phyloP scores from a whole-genome alignment of 2,888 invertebrate genomes.

The Heteropelma amictum region DNA sequence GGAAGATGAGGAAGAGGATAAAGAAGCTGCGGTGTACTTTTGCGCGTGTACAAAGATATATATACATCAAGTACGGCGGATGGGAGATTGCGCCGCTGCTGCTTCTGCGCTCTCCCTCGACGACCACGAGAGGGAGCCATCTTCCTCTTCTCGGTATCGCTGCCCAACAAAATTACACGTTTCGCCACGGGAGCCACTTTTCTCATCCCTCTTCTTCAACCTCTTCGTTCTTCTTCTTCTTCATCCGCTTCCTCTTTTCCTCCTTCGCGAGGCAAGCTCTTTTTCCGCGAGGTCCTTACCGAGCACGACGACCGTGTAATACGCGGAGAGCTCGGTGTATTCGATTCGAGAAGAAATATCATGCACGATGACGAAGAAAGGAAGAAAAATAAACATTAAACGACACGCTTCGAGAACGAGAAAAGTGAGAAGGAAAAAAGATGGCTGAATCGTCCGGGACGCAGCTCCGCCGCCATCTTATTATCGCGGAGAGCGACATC shows the following conservation, averaged over 20 bases:
- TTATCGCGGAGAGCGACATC: background rate
- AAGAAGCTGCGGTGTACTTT: slow-evolving; percentile 18
- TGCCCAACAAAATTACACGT: slow-evolving; percentile 52
- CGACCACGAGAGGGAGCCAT: background rate
- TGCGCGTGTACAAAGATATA: background rate
- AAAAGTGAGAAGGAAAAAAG: background rate
- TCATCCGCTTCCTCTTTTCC: slow-evolving; percentile 1
- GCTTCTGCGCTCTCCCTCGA: too few relatives aligned
- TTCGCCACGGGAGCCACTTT: slow-evolving; percentile 54
- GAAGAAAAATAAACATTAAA: slow-evolving; percentile 1
- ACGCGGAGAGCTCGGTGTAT: slow-evolving; percentile 17
- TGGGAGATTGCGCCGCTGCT: too few relatives aligned
- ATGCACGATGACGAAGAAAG: background rate
- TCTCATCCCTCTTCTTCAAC: slow-evolving; percentile 42
- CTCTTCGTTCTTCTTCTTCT: slow-evolving; percentile 5
- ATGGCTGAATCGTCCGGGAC: background rate
- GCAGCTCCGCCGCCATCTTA: background rate
- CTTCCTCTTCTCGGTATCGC: slow-evolving; percentile 49
- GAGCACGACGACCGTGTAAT: slow-evolving; percentile 43
- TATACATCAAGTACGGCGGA: too few relatives aligned
- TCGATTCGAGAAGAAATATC: background rate
- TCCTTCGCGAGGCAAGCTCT: slow-evolving; percentile 2
- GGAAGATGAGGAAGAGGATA: slow-evolving; percentile 52
- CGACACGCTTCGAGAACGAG: background rate
- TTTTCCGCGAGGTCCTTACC: slow-evolving; percentile 5